Base-by-base conservation (phyloP, 2,797 vertebrate species). In the Carduelis carduelis region DNA sequence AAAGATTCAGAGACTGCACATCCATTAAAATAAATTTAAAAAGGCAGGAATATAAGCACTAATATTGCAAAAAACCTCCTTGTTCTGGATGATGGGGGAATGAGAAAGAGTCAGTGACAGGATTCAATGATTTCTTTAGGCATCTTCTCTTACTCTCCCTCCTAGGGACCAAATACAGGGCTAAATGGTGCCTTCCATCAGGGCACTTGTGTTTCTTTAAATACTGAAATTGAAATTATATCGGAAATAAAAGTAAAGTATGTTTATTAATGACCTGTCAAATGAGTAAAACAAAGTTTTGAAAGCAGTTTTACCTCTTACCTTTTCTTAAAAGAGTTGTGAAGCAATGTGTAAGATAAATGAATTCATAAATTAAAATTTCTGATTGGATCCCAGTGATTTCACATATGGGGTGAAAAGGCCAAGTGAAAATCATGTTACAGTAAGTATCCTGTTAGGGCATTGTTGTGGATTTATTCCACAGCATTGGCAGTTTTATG, bases 391-490 rank as follows among this genome's bases (percentile, higher is more conserved):
- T 78, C 9, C 6, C 30, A 47, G 24, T 69, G 26, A 30, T 84
- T 88, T 86, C 41, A 28, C 24, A 37, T 30, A 9, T 61, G 26
- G 7, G 11, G 41, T 91, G 43, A 79, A 93, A 91, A 92, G 30
- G 17, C 17, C 34, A 35, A 15, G 17, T 41, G n/a, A 69, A 93
- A 93, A 87, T 12, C 15, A n/a, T 4, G 5, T n/a, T 47, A 61
- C 17, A 55, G 4, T 68, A 75, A 79, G 4, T 35, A 44, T 41
- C 26, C 35, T 49, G 13, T 19, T 69, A 56, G 19, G 7, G 8
- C 15, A 66, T 69, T 90, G 65, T 13, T 65, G 46, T 70, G 24
- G 53, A 89, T 89, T 87, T 84, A 86, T 88, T 87, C 30, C 41
- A 72, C 9, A 44, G 1, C 2, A 4, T 37, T 91, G 55, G 11